A percentile compares a stretch with the other conserved stretches of the same genome.
Conservation (phyloP, 2,888 invertebrate genomes). For the Calliphora vomitoria region DNA sequence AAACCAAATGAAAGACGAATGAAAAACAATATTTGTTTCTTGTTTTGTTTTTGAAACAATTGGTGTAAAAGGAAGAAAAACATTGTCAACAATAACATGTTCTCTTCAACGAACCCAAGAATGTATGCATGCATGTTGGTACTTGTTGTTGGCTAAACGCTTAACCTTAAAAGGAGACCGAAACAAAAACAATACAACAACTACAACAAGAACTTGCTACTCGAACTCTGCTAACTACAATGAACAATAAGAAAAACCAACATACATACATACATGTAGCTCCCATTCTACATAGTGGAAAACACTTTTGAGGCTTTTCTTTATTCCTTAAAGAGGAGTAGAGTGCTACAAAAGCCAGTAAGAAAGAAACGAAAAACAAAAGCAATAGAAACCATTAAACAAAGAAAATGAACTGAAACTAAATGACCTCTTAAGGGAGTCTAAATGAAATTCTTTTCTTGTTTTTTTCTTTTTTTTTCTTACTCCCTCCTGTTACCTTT, state of each 20-base stretch:
- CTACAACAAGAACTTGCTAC: not conserved
- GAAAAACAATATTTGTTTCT: constrained; percentile 10
- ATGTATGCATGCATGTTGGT: constrained; percentile 6
- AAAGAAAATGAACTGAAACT: constrained; percentile 67
- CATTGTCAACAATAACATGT: constrained; percentile 58
- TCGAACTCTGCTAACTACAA: constrained; percentile 39
- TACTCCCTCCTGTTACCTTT: not conserved
- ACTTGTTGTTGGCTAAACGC: constrained; percentile 36
- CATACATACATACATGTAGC: constrained; percentile 7
- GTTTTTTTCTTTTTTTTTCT: constrained; percentile 1
- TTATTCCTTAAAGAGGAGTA: not conserved
- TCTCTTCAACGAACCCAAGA: constrained; percentile 11
- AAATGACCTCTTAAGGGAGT: constrained; percentile 68
- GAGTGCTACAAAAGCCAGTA: not conserved
- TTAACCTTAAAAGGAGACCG: constrained; percentile 48
- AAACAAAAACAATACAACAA: not conserved
- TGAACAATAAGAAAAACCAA: constrained; percentile 24
- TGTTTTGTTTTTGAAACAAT: constrained; percentile 3
- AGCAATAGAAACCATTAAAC: constrained; percentile 36
- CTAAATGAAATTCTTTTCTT: constrained; percentile 57
- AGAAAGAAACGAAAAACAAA: constrained; percentile 8
- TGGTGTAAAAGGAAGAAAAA: constrained; percentile 24
- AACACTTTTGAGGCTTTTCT: constrained; percentile 23
- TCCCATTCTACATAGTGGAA: constrained; percentile 1
- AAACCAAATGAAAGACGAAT: not conserved